These are phyloP conservation scores for Merluccius polli DNA, from an alignment of 2,797 vertebrate species.

Conservation along the genomic window DNA sequence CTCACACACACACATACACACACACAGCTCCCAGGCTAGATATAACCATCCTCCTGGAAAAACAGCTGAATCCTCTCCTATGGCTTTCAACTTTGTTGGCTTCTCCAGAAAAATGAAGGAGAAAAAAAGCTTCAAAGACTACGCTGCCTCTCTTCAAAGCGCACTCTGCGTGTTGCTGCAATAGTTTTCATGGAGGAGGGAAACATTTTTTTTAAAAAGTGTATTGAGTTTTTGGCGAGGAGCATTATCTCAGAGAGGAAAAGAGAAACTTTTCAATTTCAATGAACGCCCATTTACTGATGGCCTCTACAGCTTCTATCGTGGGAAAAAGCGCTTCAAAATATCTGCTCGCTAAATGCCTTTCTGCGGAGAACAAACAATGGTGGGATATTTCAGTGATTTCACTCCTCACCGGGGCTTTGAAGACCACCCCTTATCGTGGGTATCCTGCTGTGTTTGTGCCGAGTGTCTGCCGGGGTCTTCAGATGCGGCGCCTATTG, in stretches of 20 bases:
- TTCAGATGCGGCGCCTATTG: too few relatives aligned
- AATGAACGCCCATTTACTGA: conserved; percentile 60
- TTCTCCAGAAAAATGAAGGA: conserved; percentile 51
- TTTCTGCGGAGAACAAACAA: conserved; percentile 33
- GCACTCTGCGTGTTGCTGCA: conserved; percentile 57
- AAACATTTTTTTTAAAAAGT: conserved; percentile 51
- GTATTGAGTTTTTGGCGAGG: conserved; percentile 58
- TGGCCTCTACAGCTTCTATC: conserved; percentile 46
- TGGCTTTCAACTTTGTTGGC: conserved; percentile 71
- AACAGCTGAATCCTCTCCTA: conserved; percentile 64
- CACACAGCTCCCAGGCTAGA: conserved; percentile 37
- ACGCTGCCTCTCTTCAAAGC: conserved; percentile 69
- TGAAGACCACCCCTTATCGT: conserved; percentile 27
- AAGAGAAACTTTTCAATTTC: conserved; percentile 26
- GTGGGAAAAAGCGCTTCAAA: conserved; percentile 46
- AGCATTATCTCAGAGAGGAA: conserved; percentile 62
- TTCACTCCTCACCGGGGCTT: conserved; percentile 39
- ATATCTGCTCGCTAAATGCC: conserved; percentile 54
- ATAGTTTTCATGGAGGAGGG: conserved; percentile 58
- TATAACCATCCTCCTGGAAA: conserved; percentile 56
- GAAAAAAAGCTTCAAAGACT: conserved; percentile 74
- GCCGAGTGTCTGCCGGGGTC: neutral
- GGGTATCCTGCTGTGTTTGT: conserved; percentile 17
- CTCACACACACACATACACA: neutral
- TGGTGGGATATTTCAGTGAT: conserved; percentile 50